A percentile compares a stretch with the other conserved stretches of the same genome.
phyloP scores from a whole-genome alignment of 2,888 invertebrate species.

The Eulithis testata region DNA sequence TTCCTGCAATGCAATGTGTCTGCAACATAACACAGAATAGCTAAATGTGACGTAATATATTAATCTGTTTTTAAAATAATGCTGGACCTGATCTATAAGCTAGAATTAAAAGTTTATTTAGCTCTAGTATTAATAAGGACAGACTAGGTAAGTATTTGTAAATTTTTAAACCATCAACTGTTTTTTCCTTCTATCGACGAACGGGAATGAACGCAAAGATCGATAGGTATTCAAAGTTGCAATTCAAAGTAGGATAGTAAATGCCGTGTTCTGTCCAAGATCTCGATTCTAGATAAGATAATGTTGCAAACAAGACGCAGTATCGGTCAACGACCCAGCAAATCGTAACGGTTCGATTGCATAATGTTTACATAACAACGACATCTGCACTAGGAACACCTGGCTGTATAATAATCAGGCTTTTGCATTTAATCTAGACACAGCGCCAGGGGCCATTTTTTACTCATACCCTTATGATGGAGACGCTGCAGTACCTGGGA shows the following conservation, averaged over 20 bases:
- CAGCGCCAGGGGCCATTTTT: too few species aligned
- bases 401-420: slow-evolving; percentile 2
- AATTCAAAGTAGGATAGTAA: slow-evolving; percentile 54
- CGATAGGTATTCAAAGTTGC: slow-evolving; percentile 47
- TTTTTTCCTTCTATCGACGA: background rate
- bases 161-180: too few species aligned
- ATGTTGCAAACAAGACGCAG: slow-evolving; percentile 32
- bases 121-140: too few species aligned
- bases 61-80: background rate
- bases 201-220: slow-evolving; percentile 29
- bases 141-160: too few species aligned
- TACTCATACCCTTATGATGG: too few species aligned
- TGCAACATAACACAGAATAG: background rate
- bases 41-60: background rate
- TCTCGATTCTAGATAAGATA: slow-evolving; percentile 59
- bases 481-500: too few species aligned
- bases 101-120: too few species aligned
- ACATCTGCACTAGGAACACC: slow-evolving; percentile 15
- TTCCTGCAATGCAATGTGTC: slow-evolving; percentile 7
- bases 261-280: slow-evolving; percentile 57
- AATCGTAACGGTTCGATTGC: slow-evolving; percentile 24
- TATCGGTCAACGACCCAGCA: slow-evolving; percentile 37
- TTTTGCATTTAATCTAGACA: too few species aligned
- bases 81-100: too few species aligned
- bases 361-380: slow-evolving; percentile 29